Evolutionary conservation across 2,797 vertebrate species (phyloP).

Genomic region (Eulemur albifrons): DNA sequence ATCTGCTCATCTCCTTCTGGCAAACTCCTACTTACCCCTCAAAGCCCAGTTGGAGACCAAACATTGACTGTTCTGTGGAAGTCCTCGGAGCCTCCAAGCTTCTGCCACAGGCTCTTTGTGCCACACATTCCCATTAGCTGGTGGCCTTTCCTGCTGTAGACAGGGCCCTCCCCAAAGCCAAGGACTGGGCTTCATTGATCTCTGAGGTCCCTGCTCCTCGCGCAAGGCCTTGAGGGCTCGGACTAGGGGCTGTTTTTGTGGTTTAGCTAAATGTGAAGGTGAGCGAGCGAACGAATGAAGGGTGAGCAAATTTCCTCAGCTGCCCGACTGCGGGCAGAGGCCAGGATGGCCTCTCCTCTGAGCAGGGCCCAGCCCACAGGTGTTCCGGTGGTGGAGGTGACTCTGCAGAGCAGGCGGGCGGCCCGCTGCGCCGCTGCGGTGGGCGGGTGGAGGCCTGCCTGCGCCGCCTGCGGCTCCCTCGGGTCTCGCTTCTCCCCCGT

Average conservation of each 20-base stretch:
- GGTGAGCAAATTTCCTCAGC: neutral
- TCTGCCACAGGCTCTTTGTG: neutral
- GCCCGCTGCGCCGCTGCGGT: neutral
- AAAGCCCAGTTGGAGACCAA: neutral
- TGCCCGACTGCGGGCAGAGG: neutral
- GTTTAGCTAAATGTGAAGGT: neutral
- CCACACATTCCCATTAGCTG: neutral
- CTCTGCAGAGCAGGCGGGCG: neutral
- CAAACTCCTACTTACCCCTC: neutral
- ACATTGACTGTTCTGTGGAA: neutral
- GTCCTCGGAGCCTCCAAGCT: too few relatives aligned
- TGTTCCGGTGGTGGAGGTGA: neutral
- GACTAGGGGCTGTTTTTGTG: neutral
- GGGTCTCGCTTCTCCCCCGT: neutral
- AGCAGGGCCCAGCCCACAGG: neutral
- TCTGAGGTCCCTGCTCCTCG: neutral
- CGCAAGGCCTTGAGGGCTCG: neutral
- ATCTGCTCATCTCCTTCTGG: neutral
- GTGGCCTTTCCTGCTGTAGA: neutral
- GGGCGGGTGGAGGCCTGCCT: constrained; percentile 61
- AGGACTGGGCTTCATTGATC: neutral
- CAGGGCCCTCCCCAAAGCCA: neutral
- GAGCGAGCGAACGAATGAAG: neutral
- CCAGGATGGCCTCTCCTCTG: neutral
- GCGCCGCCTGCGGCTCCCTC: neutral